Evolutionary conservation across 1,140 invertebrate species (phyloP).

Genomic region (Heliconius melpomene): DNA sequence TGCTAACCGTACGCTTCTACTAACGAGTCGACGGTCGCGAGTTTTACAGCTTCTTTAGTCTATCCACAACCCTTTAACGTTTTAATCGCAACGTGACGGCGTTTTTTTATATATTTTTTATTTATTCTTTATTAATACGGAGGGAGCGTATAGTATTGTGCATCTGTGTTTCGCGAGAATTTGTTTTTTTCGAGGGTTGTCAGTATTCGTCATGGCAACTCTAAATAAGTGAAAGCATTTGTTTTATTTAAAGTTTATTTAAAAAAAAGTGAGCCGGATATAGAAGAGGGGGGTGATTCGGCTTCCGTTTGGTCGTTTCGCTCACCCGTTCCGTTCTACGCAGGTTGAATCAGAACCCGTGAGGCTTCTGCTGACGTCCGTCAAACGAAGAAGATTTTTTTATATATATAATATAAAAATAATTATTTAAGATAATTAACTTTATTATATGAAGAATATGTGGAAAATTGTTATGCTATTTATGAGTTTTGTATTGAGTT

Average conservation of each 20-base stretch:
- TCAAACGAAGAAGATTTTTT: conserved; percentile 41
- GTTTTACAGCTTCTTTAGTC: conserved; percentile 60
- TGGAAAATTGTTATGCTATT: conserved; percentile 55
- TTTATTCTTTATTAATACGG: conserved; percentile 51
- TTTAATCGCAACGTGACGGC: conserved; percentile 71
- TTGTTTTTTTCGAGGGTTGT: conserved; percentile 38
- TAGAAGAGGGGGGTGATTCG: conserved; percentile 72
- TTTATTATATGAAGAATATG: conserved; percentile 46
- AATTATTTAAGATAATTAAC: conserved; percentile 44
- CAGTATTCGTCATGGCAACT: conserved; percentile 45
- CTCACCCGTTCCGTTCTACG: conserved; percentile 73
- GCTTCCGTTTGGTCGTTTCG: conserved; percentile 58
- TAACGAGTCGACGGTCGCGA: conserved; percentile 67
- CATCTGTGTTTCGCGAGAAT: conserved; percentile 60
- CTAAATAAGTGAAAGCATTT: conserved; percentile 26
- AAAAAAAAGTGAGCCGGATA: conserved; percentile 59
- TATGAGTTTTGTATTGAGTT: conserved; percentile 43
- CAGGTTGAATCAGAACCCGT: conserved; percentile 79
- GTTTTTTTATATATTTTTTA: conserved; percentile 38
- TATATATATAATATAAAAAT: conserved; percentile 34
- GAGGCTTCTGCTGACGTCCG: conserved; percentile 46
- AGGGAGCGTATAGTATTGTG: conserved; percentile 78
- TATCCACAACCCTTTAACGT: conserved; percentile 76
- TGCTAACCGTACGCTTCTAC: conserved; percentile 77
- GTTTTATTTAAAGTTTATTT: conserved; percentile 2